A percentile compares a stretch with the other conserved stretches of the same genome.
These are phyloP conservation scores for Rhabdornis inornatus DNA, from an alignment of 2,113 vertebrate genomes.

Conservation along the genomic window DNA sequence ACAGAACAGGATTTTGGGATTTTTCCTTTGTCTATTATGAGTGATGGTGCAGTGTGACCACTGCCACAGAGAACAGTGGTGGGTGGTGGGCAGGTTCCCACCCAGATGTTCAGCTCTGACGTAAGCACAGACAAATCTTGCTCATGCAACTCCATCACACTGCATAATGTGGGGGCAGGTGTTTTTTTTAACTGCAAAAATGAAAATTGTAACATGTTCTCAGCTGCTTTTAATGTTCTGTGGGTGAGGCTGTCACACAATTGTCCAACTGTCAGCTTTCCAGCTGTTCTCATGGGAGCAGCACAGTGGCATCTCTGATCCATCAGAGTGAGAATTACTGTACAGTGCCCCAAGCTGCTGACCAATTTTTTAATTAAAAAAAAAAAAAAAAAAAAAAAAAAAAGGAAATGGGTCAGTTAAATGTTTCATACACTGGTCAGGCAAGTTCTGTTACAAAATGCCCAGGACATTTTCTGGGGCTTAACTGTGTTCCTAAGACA, in stretches of 20 bases:
- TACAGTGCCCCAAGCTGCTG: background rate
- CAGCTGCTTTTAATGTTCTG: accelerated
- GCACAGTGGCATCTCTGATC: background rate
- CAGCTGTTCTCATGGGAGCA: background rate
- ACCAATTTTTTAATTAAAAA: background rate
- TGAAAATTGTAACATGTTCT: background rate
- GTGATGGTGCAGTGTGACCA: constrained; percentile 58
- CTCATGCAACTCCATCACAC: background rate
- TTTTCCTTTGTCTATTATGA: constrained; percentile 94
- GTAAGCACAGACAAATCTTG: background rate
- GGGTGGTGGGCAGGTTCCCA: background rate
- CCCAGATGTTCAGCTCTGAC: accelerated
- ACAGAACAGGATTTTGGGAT: constrained; percentile 80
- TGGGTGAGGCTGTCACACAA: background rate
- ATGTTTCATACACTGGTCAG: background rate
- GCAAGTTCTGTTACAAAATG: background rate
- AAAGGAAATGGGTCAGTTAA: background rate
- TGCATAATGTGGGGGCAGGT: accelerated
- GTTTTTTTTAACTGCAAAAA: background rate
- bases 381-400: background rate
- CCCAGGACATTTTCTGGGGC: background rate
- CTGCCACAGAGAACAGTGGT: background rate
- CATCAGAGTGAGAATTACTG: background rate
- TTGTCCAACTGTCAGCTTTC: background rate
- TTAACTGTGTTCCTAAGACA: background rate